Base-by-base conservation (phyloP, 2,797 vertebrate genomes). In the Megalops cyprinoides region DNA sequence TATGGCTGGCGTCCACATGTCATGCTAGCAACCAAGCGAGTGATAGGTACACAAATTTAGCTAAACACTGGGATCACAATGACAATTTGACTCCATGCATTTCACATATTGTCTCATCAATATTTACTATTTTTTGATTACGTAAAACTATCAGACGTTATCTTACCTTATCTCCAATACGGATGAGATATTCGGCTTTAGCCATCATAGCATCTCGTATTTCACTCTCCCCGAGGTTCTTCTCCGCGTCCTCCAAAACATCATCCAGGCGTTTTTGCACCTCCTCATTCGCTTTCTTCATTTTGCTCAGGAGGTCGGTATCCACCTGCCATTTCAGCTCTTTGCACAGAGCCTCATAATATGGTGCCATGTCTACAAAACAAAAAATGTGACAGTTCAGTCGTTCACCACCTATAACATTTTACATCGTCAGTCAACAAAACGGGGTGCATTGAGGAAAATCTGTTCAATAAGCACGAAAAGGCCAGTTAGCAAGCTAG, bases 201-300 rank as follows among this genome's bases (percentile, higher is more conserved):
- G 97, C 96, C 98, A 99, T 98, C 98, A 99, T 99, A 0, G 96
- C 96, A 65, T 99, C 98, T 14, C 98, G 91, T 84, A 99, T 99
- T 91, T 99, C 98, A 0, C 98, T 99, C 92, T 99, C 98, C 10
- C 98, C 98, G 53, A 97, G 76, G 83, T 94, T 99, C 90, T 98
- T 99, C 91, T 99, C 98, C 0, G 97, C 98, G 10, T 99, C 98
- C 81, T 98, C 97, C 84, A 99, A 88, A 25, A 97, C 95, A 0
- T 96, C 97, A 65, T 97, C 98, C 49, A 99, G 89, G 0, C 97
- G 96, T 82, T 97, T 98, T 90, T 98, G 56, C 81, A 98, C 98
- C 3, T 98, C 98, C 76, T 98, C 98, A 0, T 99, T 99, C 0
- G 97, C 96, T 84, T 98, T 98, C 88, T 97, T 98, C 98, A 99